Evolutionary conservation across 2,888 invertebrate genomes (phyloP).

Genomic region (Iphiclides podalirius): DNA sequence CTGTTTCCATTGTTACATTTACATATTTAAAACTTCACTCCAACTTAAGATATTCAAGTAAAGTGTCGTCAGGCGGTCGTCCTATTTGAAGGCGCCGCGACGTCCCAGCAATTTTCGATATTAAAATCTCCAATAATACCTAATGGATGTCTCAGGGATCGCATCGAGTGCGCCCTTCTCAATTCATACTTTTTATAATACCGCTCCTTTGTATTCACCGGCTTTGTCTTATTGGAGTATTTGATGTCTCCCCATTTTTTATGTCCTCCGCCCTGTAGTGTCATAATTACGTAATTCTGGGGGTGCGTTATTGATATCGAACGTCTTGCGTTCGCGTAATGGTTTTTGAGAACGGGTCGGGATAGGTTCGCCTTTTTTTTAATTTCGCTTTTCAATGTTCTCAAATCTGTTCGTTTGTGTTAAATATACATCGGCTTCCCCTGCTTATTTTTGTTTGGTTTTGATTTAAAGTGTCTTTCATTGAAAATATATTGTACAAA

Average conservation of each 20-base stretch:
- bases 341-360: neutral
- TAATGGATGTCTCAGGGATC: conserved; percentile 74
- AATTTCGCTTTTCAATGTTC: neutral
- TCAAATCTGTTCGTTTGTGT: too few relatives aligned
- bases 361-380: neutral
- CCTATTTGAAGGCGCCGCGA: conserved; percentile 31
- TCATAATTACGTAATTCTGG: conserved; percentile 59
- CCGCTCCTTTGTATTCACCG: conserved; percentile 51
- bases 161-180: conserved; percentile 59
- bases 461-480: too few relatives aligned
- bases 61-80: too few relatives aligned
- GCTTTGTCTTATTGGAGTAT: conserved; percentile 65
- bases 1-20: too few relatives aligned
- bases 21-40: too few relatives aligned
- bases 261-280: conserved; percentile 40
- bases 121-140: conserved; percentile 81
- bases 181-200: conserved; percentile 56
- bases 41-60: too few relatives aligned
- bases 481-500: too few relatives aligned
- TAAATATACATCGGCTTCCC: too few relatives aligned
- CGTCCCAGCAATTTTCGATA: conserved; percentile 71
- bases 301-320: conserved; percentile 37
- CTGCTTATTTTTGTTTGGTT: too few relatives aligned
- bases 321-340: conserved; percentile 31
- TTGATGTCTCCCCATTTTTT: conserved; percentile 55